phyloP scores from a whole-genome alignment of 2,113 vertebrate genomes.

The Sprattus sprattus region DNA sequence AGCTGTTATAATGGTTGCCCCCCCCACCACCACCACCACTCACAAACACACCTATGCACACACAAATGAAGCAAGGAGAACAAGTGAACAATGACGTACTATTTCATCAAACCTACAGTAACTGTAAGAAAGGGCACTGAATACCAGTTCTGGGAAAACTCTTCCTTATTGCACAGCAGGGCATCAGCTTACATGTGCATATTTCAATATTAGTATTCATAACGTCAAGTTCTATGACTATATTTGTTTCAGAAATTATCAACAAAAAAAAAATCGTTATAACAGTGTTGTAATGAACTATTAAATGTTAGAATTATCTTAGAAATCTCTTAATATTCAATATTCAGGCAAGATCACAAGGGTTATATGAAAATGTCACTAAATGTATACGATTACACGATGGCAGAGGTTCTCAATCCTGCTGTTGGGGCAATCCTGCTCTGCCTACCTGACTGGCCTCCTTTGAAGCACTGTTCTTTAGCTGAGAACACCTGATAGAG shows the following conservation, averaged over 20 bases:
- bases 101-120: not conserved
- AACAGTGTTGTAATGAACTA: not conserved
- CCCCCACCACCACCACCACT: not conserved
- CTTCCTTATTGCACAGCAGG: not conserved
- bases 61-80: not conserved
- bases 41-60: not conserved
- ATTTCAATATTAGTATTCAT: not conserved
- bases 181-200: not conserved
- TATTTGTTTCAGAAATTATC: not conserved
- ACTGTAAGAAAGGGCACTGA: not conserved
- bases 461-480: not conserved
- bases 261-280: not conserved
- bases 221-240: not conserved
- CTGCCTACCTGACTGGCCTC: not conserved
- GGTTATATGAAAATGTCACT: not conserved
- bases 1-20: no score
- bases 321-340: not conserved
- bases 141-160: not conserved
- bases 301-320: not conserved
- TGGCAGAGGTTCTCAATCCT: not conserved
- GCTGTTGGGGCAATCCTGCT: not conserved
- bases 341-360: not conserved
- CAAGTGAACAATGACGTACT: not conserved
- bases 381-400: not conserved
- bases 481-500: not conserved